Conservation (phyloP, 1,140 invertebrate genomes). For the Temnothorax longispinosus region DNA sequence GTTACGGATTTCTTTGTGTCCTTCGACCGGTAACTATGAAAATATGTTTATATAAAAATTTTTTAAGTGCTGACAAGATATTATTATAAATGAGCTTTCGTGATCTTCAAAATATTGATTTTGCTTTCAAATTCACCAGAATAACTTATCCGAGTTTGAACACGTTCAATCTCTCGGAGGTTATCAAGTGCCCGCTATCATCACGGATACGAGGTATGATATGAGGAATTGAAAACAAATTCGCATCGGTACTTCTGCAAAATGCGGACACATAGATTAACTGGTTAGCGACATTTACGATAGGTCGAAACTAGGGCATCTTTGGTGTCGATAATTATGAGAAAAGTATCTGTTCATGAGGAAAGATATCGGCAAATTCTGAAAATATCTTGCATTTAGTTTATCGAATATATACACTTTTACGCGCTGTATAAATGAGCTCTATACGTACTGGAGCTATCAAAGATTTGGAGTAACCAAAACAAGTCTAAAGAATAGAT, state of each 20-base stretch:
- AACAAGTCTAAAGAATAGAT: too few relatives aligned
- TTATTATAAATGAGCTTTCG: background rate
- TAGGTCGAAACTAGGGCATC: slow-evolving; percentile 19
- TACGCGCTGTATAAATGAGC: background rate
- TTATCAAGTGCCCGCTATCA: slow-evolving; percentile 10
- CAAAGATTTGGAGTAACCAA: too few relatives aligned
- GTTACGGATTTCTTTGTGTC: background rate
- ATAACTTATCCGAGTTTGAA: slow-evolving; percentile 9
- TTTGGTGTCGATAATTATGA: slow-evolving; percentile 11
- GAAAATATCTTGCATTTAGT: background rate
- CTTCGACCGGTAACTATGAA: background rate
- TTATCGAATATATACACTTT: background rate
- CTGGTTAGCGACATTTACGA: background rate
- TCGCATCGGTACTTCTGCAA: slow-evolving; percentile 1
- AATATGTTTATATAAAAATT: background rate
- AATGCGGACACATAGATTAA: slow-evolving; percentile 6
- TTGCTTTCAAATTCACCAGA: background rate
- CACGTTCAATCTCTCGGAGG: background rate
- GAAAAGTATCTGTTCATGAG: background rate
- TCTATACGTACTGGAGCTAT: too few relatives aligned
- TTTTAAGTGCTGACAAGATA: background rate
- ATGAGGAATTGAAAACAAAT: slow-evolving; percentile 5
- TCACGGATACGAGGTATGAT: slow-evolving; percentile 7
- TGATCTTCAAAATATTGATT: background rate
- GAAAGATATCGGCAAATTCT: background rate